phyloP scores from a whole-genome alignment of 2,888 invertebrate species.

The Schrankia costaestrigalis region DNA sequence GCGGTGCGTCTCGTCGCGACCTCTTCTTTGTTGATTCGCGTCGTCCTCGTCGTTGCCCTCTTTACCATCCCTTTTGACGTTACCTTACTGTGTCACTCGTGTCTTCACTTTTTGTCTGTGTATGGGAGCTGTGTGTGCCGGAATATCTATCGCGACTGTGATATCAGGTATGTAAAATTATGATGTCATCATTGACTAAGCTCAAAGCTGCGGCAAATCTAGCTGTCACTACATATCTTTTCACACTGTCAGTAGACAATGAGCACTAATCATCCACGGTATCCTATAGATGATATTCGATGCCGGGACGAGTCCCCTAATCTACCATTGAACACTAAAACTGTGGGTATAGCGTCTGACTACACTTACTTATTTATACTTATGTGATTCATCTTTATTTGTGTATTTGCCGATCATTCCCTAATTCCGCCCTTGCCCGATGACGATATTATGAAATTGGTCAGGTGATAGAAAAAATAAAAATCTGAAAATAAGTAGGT shows the following conservation, averaged over 20 bases:
- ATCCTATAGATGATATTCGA: conserved; percentile 55
- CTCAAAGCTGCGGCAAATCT: conserved; percentile 66
- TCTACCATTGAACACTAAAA: conserved; percentile 71
- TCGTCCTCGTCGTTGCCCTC: conserved; percentile 21
- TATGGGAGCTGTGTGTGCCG: conserved; percentile 38
- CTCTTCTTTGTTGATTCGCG: conserved; percentile 6
- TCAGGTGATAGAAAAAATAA: conserved; percentile 78
- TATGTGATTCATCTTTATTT: conserved; percentile 58
- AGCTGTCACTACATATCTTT: conserved; percentile 58
- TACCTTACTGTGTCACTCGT: conserved; percentile 31
- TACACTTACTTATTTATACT: conserved; percentile 68
- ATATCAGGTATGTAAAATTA: conserved; percentile 34
- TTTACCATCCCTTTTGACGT: conserved; percentile 25
- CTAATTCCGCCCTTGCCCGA: conserved; percentile 63
- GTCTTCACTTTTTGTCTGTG: conserved; percentile 32
- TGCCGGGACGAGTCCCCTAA: conserved; percentile 63
- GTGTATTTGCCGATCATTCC: conserved; percentile 63
- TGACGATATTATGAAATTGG: conserved; percentile 67
- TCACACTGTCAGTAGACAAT: conserved; percentile 38
- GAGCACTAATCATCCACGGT: conserved; percentile 56
- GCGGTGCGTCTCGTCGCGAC: conserved; percentile 10
- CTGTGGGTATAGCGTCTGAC: conserved; percentile 48
- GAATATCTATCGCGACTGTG: conserved; percentile 34
- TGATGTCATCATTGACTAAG: conserved; percentile 51
- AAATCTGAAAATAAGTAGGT: conserved; percentile 80